These are phyloP conservation scores for Lycophotia porphyrea DNA, from an alignment of 2,888 invertebrate genomes.

Conservation along the genomic window DNA sequence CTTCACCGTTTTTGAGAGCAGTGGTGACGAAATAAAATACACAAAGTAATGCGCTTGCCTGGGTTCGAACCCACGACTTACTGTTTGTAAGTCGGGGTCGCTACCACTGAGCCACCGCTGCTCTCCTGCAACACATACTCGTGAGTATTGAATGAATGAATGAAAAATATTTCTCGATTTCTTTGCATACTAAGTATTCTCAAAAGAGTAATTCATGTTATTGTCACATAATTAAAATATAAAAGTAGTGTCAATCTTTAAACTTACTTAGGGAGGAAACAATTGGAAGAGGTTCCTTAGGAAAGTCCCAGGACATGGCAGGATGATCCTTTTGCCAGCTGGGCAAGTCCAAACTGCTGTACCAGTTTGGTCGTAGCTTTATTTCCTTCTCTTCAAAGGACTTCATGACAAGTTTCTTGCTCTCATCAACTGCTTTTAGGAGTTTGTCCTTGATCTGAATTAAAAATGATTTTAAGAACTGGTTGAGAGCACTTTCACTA, in stretches of 20 bases:
- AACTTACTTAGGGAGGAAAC: slow-evolving; percentile 81
- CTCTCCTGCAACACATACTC: neutral
- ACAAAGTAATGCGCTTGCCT: too few species aligned
- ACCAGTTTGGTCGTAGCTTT: slow-evolving; percentile 84
- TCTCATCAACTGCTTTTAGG: slow-evolving; percentile 88
- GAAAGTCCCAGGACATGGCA: slow-evolving; percentile 89
- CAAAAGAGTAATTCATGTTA: neutral
- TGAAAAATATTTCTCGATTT: neutral
- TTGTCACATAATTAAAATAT: neutral
- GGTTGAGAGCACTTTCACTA: neutral
- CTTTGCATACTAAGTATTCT: too few species aligned
- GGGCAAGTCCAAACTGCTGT: slow-evolving; percentile 83
- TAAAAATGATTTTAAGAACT: neutral
- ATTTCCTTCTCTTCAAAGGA: slow-evolving; percentile 87
- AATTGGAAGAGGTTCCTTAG: slow-evolving; percentile 84
- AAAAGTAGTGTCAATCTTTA: neutral
- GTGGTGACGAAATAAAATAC: too few species aligned
- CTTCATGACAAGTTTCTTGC: slow-evolving; percentile 87
- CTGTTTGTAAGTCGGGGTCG: too few species aligned
- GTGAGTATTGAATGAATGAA: neutral
- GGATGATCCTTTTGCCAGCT: slow-evolving; percentile 88
- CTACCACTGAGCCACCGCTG: too few species aligned
- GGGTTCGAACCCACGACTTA: too few species aligned
- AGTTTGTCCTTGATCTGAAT: slow-evolving; percentile 87
- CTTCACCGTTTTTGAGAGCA: too few species aligned